A percentile compares a stretch with the other conserved stretches of the same genome.
phyloP scores from a whole-genome alignment of 2,888 invertebrate genomes.

The Dolichopus griseipennis region DNA sequence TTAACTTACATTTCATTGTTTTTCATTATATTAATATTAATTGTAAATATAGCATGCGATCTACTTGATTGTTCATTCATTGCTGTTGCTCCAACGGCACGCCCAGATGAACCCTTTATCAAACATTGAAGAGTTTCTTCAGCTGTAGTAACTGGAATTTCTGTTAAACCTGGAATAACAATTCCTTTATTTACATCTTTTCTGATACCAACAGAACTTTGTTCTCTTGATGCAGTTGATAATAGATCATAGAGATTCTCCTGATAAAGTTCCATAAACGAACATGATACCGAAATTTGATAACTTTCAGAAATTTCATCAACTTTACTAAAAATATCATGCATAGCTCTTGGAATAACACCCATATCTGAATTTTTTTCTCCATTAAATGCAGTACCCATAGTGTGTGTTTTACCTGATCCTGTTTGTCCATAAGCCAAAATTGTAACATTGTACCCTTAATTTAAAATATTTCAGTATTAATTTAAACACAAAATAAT shows the following conservation, averaged over 20 bases:
- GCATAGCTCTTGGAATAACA: constrained; percentile 77
- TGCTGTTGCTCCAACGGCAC: constrained; percentile 81
- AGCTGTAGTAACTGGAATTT: constrained; percentile 52
- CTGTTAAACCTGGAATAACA: constrained; percentile 54
- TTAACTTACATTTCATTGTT: constrained; percentile 51
- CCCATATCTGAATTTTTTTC: constrained; percentile 59
- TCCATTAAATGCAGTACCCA: constrained; percentile 73
- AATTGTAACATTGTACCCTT: constrained; percentile 88
- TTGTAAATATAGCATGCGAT: constrained; percentile 83
- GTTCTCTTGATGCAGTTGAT: constrained; percentile 57
- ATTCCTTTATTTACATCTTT: constrained; percentile 61
- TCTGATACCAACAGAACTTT: constrained; percentile 68
- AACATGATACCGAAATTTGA: constrained; percentile 62
- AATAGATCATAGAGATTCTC: constrained; percentile 81
- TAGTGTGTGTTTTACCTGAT: constrained; percentile 87
- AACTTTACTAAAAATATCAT: constrained; percentile 67
- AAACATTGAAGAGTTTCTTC: constrained; percentile 60
- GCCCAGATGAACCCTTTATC: constrained; percentile 60
- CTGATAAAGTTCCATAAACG: constrained; percentile 84
- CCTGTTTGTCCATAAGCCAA: constrained; percentile 91
- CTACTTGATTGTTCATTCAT: constrained; percentile 86
- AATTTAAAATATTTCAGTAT: background rate
- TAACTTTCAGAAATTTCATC: constrained; percentile 45
- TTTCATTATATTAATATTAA: constrained; percentile 58
- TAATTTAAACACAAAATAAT: background rate